These are phyloP conservation scores for Blera fallax DNA, from an alignment of 2,888 invertebrate genomes.

Conservation along the genomic window DNA sequence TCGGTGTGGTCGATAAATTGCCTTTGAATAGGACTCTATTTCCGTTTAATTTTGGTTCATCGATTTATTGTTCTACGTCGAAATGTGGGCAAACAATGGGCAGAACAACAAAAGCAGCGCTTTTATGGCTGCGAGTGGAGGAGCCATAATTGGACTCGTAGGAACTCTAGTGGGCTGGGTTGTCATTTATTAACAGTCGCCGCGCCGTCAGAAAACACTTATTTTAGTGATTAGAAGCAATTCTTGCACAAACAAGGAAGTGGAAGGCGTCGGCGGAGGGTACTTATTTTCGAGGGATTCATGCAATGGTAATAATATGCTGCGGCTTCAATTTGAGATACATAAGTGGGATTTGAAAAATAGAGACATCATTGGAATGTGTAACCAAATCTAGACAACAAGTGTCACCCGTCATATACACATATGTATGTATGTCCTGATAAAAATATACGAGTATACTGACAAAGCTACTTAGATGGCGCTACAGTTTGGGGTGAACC, in stretches of 20 bases:
- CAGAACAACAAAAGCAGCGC: neutral
- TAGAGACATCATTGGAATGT: no score
- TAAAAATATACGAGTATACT: no score
- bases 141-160: conserved; percentile 3
- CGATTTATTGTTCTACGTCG: conserved; percentile 25
- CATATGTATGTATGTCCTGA: no score
- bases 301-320: neutral
- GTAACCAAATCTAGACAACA: no score
- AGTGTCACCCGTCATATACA: no score
- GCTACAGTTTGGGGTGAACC: no score
- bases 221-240: conserved; percentile 20
- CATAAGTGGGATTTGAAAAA: no score
- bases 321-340: neutral
- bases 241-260: conserved; percentile 1
- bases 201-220: conserved; percentile 1
- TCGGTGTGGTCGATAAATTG: conserved; percentile 16
- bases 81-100: conserved; percentile 1
- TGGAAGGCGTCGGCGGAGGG: neutral
- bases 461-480: no score
- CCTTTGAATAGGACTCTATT: neutral
- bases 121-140: neutral
- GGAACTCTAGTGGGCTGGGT: neutral
- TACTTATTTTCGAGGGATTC: neutral
- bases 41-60: conserved; percentile 26
- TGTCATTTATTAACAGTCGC: conserved; percentile 22